Conservation (phyloP, 2,113 vertebrate species). For the Pelecanoides urinatrix region DNA sequence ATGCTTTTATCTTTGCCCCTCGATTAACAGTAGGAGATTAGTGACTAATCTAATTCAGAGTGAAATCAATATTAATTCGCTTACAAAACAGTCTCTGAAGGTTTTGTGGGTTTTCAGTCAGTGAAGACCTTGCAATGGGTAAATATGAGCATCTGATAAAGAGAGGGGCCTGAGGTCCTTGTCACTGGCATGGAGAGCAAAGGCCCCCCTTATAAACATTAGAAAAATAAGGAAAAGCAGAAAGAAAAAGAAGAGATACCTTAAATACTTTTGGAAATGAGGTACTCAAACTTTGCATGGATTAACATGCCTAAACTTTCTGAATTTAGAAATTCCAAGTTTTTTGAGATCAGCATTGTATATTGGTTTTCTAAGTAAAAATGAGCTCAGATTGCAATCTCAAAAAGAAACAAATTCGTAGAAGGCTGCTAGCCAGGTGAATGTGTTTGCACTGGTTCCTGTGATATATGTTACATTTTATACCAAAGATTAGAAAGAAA, state of each 20-base stretch:
- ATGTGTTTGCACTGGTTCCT: slow-evolving; percentile 1
- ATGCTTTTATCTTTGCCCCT: not conserved
- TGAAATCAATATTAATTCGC: not conserved
- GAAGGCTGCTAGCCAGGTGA: slow-evolving; percentile 11
- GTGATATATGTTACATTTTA: slow-evolving; percentile 2
- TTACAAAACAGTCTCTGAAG: not conserved
- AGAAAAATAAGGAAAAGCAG: not conserved
- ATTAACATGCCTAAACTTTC: not conserved
- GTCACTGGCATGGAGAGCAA: not conserved
- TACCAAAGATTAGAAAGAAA: slow-evolving; percentile 36
- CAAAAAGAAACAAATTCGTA: slow-evolving; percentile 7
- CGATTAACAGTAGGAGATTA: not conserved
- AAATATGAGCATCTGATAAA: not conserved
- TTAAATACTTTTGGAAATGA: not conserved
- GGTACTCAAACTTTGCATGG: not conserved
- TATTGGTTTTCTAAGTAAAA: not conserved
- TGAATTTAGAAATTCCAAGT: not conserved
- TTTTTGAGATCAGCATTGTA: not conserved
- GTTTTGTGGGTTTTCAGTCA: not conserved
- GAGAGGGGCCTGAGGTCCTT: not conserved
- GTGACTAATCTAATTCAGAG: not conserved
- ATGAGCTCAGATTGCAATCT: not conserved
- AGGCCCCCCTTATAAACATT: not conserved
- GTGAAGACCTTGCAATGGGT: not conserved
- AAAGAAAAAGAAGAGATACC: not conserved